These are phyloP conservation scores for Eupeodes luniger DNA, from an alignment of 2,888 invertebrate genomes.

Conservation along the genomic window DNA sequence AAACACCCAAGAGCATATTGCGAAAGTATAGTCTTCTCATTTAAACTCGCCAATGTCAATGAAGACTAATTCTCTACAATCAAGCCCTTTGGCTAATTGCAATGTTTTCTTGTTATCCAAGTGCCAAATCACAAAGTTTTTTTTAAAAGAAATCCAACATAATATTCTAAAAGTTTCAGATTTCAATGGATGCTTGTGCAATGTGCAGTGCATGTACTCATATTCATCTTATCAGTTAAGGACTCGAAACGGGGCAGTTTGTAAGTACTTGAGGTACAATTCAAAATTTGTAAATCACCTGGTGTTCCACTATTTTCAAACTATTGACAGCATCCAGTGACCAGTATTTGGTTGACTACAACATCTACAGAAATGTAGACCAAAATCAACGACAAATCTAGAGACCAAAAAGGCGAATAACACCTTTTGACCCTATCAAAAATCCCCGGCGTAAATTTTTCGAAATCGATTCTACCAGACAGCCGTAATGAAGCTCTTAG, in stretches of 20 bases:
- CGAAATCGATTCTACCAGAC: no score
- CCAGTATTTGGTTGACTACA: no score
- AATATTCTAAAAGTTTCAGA: slow-evolving; percentile 94
- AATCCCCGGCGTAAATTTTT: no score
- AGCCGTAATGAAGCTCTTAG: no score
- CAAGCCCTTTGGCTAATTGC: slow-evolving; percentile 87
- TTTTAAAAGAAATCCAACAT: slow-evolving; percentile 92
- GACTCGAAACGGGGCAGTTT: slow-evolving; percentile 94
- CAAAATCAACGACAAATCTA: no score
- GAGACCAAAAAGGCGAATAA: no score
- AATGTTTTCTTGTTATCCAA: slow-evolving; percentile 89
- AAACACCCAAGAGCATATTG: slow-evolving; percentile 91
- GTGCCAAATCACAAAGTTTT: slow-evolving; percentile 91
- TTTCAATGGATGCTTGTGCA: slow-evolving; percentile 92
- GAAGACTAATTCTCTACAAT: slow-evolving; percentile 86
- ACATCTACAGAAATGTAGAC: no score
- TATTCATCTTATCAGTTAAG: slow-evolving; percentile 89
- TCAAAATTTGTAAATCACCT: slow-evolving; percentile 90
- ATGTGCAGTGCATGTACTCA: no score
- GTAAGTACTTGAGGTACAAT: slow-evolving; percentile 94
- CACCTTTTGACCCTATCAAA: no score
- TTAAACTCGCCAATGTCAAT: slow-evolving; percentile 88
- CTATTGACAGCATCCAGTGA: no score
- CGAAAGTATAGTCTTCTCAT: slow-evolving; percentile 93
- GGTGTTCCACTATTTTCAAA: slow-evolving; percentile 84